Evolutionary conservation across 35 echinoderm and acorn worm genomes (phyloP).

Genomic region (Nesometra sesokonis): DNA sequence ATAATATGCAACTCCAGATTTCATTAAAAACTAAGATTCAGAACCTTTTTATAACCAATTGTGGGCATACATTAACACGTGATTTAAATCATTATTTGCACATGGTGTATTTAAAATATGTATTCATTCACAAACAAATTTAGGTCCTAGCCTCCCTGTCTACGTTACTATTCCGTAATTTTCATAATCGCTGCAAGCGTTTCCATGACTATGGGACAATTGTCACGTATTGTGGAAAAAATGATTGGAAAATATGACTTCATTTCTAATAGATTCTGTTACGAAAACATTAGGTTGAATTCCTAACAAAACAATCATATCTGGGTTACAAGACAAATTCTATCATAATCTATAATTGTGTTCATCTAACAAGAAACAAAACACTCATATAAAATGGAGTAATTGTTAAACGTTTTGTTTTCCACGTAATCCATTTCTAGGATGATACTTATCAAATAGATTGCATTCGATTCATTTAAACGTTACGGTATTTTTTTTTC

Average conservation of each 20-base stretch:
- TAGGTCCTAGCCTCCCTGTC: neutral
- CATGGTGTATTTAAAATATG: neutral
- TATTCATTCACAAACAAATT: neutral
- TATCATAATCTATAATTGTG: neutral
- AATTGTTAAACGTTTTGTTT: neutral
- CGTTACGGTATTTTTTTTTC: no score
- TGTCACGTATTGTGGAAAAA: neutral
- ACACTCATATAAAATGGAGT: neutral
- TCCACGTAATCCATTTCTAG: no score
- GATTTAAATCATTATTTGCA: neutral
- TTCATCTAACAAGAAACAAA: neutral
- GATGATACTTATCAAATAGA: no score
- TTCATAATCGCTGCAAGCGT: neutral
- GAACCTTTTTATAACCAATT: no score
- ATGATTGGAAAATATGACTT: neutral
- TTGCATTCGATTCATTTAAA: no score
- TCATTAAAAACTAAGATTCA: no score
- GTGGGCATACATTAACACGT: no score
- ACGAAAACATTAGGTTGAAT: neutral
- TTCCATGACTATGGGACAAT: neutral
- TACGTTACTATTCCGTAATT: neutral
- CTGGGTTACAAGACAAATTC: neutral
- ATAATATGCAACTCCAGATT: no score
- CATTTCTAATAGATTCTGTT: neutral
- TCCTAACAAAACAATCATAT: neutral